Evolutionary conservation across 2,113 vertebrate genomes (phyloP).

Genomic region (Rhegmatorhina hoffmannsi): DNA sequence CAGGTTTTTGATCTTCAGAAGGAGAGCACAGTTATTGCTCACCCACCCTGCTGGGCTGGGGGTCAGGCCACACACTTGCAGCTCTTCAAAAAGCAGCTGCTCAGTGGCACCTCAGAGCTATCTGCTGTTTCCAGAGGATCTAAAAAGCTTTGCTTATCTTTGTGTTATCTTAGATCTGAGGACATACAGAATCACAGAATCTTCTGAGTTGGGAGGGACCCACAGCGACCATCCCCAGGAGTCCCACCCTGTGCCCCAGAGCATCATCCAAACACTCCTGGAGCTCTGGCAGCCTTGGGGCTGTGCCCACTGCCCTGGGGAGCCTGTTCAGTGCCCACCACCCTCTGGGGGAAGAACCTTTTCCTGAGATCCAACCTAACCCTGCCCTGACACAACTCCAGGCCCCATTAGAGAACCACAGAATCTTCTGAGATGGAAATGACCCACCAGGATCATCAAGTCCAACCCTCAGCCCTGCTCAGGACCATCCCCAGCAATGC

Average conservation of each 20-base stretch:
- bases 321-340: neutral
- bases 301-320: neutral
- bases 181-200: neutral
- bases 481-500: neutral
- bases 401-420: too few relatives aligned
- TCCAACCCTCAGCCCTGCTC: too few relatives aligned
- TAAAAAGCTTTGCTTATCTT: neutral
- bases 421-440: too few relatives aligned
- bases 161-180: neutral
- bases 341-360: neutral
- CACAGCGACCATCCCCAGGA: neutral
- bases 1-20: constrained; percentile 79
- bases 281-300: neutral
- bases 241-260: neutral
- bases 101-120: neutral
- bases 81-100: neutral
- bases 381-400: accelerated
- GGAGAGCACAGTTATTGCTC: neutral
- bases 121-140: neutral
- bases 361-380: accelerated
- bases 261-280: accelerated
- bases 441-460: too few relatives aligned
- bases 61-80: neutral
- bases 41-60: neutral
- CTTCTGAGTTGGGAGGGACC: neutral